These are phyloP conservation scores for Morinoia aosen DNA, from an alignment of 2,888 invertebrate species.

Conservation along the genomic window DNA sequence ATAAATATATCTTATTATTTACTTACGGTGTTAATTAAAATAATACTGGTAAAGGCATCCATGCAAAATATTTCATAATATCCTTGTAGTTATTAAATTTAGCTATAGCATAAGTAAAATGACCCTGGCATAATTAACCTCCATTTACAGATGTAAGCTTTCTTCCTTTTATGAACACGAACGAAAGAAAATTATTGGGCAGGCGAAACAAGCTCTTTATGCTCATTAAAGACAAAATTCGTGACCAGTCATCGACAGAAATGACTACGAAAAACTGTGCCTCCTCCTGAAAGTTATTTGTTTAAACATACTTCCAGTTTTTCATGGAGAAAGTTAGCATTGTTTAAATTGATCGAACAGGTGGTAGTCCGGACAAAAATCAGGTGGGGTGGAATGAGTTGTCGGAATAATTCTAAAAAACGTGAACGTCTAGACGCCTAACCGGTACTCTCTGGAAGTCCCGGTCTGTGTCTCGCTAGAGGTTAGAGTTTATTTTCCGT, in stretches of 20 bases:
- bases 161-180: neutral
- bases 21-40: too few species aligned
- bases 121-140: neutral
- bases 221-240: neutral
- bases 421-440: slow-evolving; percentile 19
- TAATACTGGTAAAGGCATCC: neutral
- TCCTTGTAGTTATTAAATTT: too few species aligned
- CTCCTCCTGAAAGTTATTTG: neutral
- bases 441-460: slow-evolving; percentile 1
- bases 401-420: slow-evolving; percentile 10
- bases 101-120: neutral
- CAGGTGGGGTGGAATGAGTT: neutral
- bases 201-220: neutral
- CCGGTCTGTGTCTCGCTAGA: neutral
- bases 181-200: neutral
- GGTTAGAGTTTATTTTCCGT: slow-evolving; percentile 22
- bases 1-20: too few species aligned
- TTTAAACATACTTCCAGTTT: neutral
- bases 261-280: neutral
- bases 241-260: neutral
- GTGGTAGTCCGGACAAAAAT: neutral
- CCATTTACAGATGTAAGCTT: neutral
- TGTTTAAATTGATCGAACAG: neutral
- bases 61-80: neutral
- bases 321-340: neutral